A percentile compares a stretch with the other conserved stretches of the same genome.
Conservation (phyloP, 2,113 vertebrate species). For the Epinephelus moara region DNA sequence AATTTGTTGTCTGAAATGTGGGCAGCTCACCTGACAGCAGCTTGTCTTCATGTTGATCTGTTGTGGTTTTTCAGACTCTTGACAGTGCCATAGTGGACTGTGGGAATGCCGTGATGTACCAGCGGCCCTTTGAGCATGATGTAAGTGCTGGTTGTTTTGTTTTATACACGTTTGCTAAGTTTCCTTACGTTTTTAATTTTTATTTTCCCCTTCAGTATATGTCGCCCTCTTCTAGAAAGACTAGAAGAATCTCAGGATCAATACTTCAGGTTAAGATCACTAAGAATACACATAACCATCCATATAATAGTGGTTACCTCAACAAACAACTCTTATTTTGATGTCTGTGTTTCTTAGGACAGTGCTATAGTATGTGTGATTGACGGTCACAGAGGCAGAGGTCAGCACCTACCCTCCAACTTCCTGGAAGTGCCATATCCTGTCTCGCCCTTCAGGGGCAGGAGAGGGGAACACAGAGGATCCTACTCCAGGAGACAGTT, state of each 20-base stretch:
- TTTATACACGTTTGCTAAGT: not conserved
- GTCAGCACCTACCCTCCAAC: slow-evolving; percentile 65
- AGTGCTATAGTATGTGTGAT: slow-evolving; percentile 88
- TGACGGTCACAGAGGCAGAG: slow-evolving; percentile 76
- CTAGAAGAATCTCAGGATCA: slow-evolving; percentile 64
- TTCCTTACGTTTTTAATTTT: not conserved
- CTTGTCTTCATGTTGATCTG: not conserved
- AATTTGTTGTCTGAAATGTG: not conserved
- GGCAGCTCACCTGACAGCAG: not conserved
- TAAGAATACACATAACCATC: not conserved
- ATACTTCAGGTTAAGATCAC: slow-evolving; percentile 79
- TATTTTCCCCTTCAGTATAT: slow-evolving; percentile 60
- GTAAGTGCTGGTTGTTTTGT: slow-evolving; percentile 48
- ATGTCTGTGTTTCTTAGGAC: slow-evolving; percentile 81
- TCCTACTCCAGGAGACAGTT: slow-evolving; percentile 77
- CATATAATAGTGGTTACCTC: not conserved
- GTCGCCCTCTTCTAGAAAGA: slow-evolving; percentile 66
- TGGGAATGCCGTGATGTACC: slow-evolving; percentile 75
- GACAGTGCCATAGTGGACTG: slow-evolving; percentile 90
- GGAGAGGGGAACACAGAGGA: slow-evolving; percentile 65
- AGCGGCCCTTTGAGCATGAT: slow-evolving; percentile 74
- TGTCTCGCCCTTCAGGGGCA: slow-evolving; percentile 63
- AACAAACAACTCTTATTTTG: slow-evolving; percentile 14
- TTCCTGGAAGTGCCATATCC: slow-evolving; percentile 79
- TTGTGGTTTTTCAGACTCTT: slow-evolving; percentile 79